Evolutionary conservation across 2,888 invertebrate species (phyloP), one percentile per base, ranked within the genome.

Genomic region (Crossocerus cetratus): DNA sequence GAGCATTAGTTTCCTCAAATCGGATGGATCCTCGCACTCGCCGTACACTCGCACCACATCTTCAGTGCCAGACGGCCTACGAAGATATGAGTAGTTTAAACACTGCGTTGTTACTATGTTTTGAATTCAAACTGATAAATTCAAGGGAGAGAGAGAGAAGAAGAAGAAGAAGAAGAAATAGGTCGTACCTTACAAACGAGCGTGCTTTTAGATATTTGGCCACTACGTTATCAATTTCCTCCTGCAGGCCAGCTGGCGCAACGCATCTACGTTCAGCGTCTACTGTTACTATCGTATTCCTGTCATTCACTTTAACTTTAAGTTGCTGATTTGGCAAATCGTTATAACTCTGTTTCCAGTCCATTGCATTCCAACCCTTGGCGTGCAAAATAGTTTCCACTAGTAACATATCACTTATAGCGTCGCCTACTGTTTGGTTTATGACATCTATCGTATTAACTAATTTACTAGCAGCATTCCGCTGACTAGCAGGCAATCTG

Each of bases 351-450:
- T 90, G 87, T 83, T 95, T 93, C 99, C 99, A 99, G 60, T 96
- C 93, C 42, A 91, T 90, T 0, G 95, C 92, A 83, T 93, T 92
- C 95, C 96, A 97, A 3, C 96, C 97, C 76, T 94, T 94, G 2
- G 94, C 93, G 82, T 95, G 94, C 22, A 99, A 92, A 62, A 99
- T 95, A 0, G 95, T 94, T 91, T 99, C 99, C 0, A 99, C 98
- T 3, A 98, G 90, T 69, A 99, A 92, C 93, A 99, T 93, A 88
- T 99, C 99, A 0, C 99, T 98, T 65, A 99, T 94, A 2, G 99
- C 99, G 92, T 99, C 99, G 0, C 99, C 99, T 0, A 99, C 97
- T 0, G 96, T 95, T 91, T 98, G 97, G 90, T 98, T 99, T 14
- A 97, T 96, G 84, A 98, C 92, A 89, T 97, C 95, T 74, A 97